phyloP scores from a whole-genome alignment of 2,113 vertebrate genomes.

The Megaceryle maxima region DNA sequence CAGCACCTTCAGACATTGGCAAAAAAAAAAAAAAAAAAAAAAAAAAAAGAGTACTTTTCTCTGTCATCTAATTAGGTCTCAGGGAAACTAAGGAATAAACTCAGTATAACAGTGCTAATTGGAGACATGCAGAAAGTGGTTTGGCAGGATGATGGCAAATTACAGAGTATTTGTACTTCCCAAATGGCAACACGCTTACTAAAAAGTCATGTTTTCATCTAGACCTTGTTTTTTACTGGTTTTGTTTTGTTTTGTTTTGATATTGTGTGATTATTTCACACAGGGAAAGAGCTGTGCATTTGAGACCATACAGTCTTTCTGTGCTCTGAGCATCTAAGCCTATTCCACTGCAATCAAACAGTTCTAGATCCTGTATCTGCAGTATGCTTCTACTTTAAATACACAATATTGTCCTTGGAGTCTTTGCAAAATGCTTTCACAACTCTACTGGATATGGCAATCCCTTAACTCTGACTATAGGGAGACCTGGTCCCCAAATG shows the following conservation, averaged over 20 bases:
- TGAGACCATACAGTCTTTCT: neutral
- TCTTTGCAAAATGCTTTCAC: neutral
- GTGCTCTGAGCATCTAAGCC: neutral
- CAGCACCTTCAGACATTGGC: neutral
- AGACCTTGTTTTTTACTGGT: neutral
- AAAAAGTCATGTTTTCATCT: neutral
- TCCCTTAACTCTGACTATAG: neutral
- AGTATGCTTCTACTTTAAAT: neutral
- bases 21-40: neutral
- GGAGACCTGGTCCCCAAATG: neutral
- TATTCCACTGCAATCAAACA: neutral
- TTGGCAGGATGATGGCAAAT: neutral
- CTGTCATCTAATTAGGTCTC: neutral
- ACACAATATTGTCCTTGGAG: neutral
- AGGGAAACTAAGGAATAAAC: neutral
- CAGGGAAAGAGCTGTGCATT: neutral
- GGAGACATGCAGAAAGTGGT: neutral
- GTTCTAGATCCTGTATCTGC: neutral
- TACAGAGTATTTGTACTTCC: neutral
- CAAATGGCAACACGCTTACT: neutral
- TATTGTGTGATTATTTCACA: neutral
- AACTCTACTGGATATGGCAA: neutral
- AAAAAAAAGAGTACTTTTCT: neutral
- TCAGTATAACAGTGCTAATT: neutral
- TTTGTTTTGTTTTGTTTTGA: too few species aligned